These are phyloP conservation scores for Octodon degus DNA, from an alignment of 2,113 vertebrate genomes.

Conservation along the genomic window DNA sequence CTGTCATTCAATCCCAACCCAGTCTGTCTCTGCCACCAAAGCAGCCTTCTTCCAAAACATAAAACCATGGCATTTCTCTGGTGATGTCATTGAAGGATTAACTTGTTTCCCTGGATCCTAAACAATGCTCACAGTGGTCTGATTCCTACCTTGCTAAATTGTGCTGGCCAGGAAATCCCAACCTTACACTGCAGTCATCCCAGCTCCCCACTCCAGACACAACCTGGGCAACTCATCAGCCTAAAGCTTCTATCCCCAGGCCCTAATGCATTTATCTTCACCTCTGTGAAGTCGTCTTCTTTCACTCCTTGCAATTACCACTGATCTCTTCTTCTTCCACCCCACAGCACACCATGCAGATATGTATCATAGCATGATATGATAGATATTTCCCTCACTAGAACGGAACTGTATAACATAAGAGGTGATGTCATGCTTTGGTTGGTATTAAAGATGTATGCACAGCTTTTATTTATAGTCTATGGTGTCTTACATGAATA, in stretches of 20 bases:
- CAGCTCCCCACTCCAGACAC: not conserved
- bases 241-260: not conserved
- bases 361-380: not conserved
- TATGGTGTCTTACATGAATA: constrained; percentile 7
- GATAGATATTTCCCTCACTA: not conserved
- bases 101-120: not conserved
- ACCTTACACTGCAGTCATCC: not conserved
- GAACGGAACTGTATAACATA: not conserved
- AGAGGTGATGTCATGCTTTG: not conserved
- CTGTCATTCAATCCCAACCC: not conserved
- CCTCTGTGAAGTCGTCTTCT: not conserved
- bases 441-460: too few species aligned
- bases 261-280: not conserved
- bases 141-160: not conserved
- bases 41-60: not conserved
- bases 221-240: not conserved
- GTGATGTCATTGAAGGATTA: not conserved
- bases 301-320: not conserved
- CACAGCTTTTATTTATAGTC: constrained; percentile 36
- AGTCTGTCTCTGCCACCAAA: not conserved
- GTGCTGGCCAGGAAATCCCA: not conserved
- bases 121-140: not conserved
- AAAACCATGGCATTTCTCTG: not conserved
- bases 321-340: not conserved
- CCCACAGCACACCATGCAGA: not conserved